These are phyloP conservation scores for Coregonus suidteri DNA, from an alignment of 2,797 vertebrate species.

Conservation along the genomic window DNA sequence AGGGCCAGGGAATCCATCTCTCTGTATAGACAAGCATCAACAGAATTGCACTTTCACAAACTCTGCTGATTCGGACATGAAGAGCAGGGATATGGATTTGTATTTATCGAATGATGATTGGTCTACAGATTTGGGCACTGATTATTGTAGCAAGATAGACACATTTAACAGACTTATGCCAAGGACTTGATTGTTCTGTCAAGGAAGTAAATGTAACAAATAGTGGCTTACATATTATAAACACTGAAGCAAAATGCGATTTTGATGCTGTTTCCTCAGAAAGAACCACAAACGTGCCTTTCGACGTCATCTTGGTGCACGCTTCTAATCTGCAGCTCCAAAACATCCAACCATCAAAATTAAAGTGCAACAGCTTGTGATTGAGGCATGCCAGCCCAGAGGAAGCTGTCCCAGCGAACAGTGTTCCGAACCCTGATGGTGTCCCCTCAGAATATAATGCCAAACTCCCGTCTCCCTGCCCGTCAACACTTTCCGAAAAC, in stretches of 20 bases:
- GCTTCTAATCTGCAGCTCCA: conserved; percentile 21
- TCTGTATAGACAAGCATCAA: too few species aligned
- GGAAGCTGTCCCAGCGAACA: conserved; percentile 31
- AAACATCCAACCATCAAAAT: conserved; percentile 17
- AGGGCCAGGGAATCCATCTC: too few species aligned
- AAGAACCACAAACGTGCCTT: conserved; percentile 5
- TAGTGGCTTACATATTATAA: conserved; percentile 63
- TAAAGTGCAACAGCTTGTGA: conserved; percentile 20
- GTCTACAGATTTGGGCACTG: too few species aligned
- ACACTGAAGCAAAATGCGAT: conserved; percentile 36
- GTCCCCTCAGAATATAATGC: conserved; percentile 52
- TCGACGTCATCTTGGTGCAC: conserved; percentile 17
- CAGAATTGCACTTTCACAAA: too few species aligned
- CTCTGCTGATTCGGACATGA: too few species aligned
- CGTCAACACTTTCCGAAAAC: conserved; percentile 33
- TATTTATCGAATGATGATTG: too few species aligned
- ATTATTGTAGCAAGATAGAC: too few species aligned
- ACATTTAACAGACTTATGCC: too few species aligned
- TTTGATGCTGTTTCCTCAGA: conserved; percentile 6
- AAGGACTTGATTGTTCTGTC: neutral
- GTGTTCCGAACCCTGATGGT: conserved; percentile 22
- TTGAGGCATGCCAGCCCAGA: conserved; percentile 13
- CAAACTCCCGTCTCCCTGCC: conserved; percentile 46
- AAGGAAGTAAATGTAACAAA: conserved; percentile 53
- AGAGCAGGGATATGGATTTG: too few species aligned